Conservation (phyloP, 2,797 vertebrate species). For the Leucoraja ocellata region DNA sequence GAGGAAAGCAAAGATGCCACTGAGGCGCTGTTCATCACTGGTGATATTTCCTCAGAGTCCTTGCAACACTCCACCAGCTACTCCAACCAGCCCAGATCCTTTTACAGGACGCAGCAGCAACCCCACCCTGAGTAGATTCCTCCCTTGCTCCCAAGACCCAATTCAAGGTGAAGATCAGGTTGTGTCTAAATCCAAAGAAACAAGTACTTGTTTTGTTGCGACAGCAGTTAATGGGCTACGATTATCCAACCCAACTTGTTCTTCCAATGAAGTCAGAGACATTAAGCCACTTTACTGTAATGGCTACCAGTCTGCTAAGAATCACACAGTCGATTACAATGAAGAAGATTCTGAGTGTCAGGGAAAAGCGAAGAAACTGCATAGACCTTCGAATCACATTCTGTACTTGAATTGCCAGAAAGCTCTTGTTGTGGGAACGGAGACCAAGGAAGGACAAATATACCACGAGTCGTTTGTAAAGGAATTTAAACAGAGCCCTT, state of each 20-base stretch:
- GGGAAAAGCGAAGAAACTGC: slow-evolving; percentile 53
- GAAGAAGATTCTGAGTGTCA: slow-evolving; percentile 47
- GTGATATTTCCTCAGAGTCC: slow-evolving; percentile 87
- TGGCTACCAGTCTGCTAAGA: slow-evolving; percentile 59
- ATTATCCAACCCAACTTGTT: slow-evolving; percentile 62
- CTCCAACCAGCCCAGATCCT: slow-evolving; percentile 64
- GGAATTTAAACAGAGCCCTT: slow-evolving; percentile 47
- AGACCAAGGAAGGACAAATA: slow-evolving; percentile 51
- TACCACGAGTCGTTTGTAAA: slow-evolving; percentile 49
- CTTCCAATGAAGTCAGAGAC: slow-evolving; percentile 62
- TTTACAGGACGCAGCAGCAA: slow-evolving; percentile 55
- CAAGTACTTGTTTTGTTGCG: slow-evolving; percentile 55
- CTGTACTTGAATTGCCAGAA: slow-evolving; percentile 69
- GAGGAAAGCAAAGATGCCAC: slow-evolving; percentile 63
- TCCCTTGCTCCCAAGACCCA: slow-evolving; percentile 61
- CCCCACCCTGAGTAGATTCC: slow-evolving; percentile 65
- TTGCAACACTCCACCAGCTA: slow-evolving; percentile 76
- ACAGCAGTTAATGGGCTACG: slow-evolving; percentile 67
- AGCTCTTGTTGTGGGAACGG: slow-evolving; percentile 51
- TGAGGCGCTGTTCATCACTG: slow-evolving; percentile 86
- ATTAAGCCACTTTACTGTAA: slow-evolving; percentile 67
- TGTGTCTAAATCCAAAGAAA: slow-evolving; percentile 51
- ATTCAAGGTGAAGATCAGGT: slow-evolving; percentile 57
- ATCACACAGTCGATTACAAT: slow-evolving; percentile 45
- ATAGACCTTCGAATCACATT: slow-evolving; percentile 63